A percentile compares a stretch with the other conserved stretches of the same genome.
Conservation (phyloP, 2,797 vertebrate species). For the Karalla daura region DNA sequence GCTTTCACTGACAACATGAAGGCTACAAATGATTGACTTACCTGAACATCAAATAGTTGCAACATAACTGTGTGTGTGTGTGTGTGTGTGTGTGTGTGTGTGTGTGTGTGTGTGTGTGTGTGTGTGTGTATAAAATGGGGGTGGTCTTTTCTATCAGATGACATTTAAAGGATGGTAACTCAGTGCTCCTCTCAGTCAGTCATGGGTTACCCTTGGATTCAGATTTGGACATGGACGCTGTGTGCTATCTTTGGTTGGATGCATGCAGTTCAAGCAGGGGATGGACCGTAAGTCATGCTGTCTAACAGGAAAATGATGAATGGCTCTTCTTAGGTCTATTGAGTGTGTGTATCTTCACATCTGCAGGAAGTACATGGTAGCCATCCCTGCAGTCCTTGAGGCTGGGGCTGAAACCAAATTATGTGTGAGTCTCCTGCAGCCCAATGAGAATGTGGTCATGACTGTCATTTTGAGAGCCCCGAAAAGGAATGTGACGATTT, state of each 20-base stretch:
- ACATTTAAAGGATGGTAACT: constrained; percentile 38
- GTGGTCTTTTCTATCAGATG: neutral
- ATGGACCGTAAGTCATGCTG: constrained; percentile 62
- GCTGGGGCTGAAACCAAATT: constrained; percentile 68
- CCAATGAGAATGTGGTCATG: constrained; percentile 71
- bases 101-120: too few species aligned
- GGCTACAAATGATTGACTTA: constrained; percentile 19
- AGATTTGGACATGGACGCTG: constrained; percentile 53
- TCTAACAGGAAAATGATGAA: neutral
- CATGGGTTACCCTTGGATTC: constrained; percentile 52
- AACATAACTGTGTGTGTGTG: too few species aligned
- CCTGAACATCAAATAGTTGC: neutral
- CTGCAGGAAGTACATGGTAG: constrained; percentile 76
- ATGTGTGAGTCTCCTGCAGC: constrained; percentile 73
- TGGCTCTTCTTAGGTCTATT: too few species aligned
- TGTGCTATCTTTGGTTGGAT: constrained; percentile 45
- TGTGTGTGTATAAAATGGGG: neutral
- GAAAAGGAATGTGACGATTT: constrained; percentile 45
- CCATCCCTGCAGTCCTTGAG: constrained; percentile 61
- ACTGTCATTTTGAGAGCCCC: constrained; percentile 59
- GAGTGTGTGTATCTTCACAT: neutral
- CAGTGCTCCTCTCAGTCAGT: constrained; percentile 21
- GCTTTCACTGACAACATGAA: neutral
- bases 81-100: too few species aligned
- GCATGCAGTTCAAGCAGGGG: constrained; percentile 14